These are phyloP conservation scores for Euclidia mi DNA, from an alignment of 2,888 invertebrate genomes.

Conservation along the genomic window DNA sequence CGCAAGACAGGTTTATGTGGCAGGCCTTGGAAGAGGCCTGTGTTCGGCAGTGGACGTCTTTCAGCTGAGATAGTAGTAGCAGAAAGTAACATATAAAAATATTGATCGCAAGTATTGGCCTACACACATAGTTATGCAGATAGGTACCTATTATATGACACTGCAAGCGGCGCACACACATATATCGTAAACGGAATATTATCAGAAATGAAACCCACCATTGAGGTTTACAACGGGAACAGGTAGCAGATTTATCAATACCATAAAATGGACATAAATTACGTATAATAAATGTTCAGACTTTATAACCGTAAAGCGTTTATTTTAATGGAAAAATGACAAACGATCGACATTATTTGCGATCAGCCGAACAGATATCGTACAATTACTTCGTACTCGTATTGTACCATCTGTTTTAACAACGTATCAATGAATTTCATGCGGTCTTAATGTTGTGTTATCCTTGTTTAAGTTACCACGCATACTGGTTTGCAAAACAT, in stretches of 20 bases:
- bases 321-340: constrained; percentile 69
- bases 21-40: too few relatives aligned
- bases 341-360: constrained; percentile 59
- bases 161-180: background rate
- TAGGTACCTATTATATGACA: background rate
- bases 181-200: background rate
- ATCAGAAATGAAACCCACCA: constrained; percentile 20
- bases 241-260: constrained; percentile 55
- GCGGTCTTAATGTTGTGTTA: constrained; percentile 12
- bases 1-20: too few relatives aligned
- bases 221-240: constrained; percentile 35
- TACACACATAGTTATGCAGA: too few relatives aligned
- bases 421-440: constrained; percentile 23
- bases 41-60: too few relatives aligned
- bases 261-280: constrained; percentile 54
- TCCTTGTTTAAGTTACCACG: constrained; percentile 3
- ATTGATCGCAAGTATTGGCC: too few relatives aligned
- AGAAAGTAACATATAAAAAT: too few relatives aligned
- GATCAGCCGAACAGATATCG: constrained; percentile 53
- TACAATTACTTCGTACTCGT: constrained; percentile 42
- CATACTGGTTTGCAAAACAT: too few relatives aligned
- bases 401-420: constrained; percentile 31
- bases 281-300: constrained; percentile 59
- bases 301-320: constrained; percentile 60
- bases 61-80: too few relatives aligned